Conservation (phyloP, 2,113 vertebrate genomes). For the Glaucomys volans region DNA sequence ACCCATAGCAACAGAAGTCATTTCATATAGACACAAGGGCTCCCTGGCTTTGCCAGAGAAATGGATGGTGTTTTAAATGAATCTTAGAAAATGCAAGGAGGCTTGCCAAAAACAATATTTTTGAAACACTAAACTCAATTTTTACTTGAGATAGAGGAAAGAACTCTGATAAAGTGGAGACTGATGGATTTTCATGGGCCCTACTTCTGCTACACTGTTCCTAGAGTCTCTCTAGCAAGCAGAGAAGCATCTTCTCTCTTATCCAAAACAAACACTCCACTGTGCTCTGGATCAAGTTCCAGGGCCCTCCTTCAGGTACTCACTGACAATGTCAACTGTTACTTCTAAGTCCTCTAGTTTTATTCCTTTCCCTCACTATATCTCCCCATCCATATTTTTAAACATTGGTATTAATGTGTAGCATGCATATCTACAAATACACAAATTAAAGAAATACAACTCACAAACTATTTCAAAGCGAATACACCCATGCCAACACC, state of each 20-base stretch:
- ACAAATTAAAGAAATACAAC: neutral
- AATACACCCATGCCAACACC: neutral
- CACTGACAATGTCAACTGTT: neutral
- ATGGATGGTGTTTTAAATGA: conserved; percentile 60
- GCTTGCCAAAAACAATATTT: conserved; percentile 65
- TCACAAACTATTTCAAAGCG: conserved; percentile 10
- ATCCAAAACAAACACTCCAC: neutral
- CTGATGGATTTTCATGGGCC: neutral
- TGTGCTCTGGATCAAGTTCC: neutral
- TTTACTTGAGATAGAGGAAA: conserved; percentile 66
- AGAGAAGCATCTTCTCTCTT: neutral
- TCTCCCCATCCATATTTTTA: neutral
- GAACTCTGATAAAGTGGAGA: conserved; percentile 48
- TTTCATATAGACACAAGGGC: conserved; percentile 62
- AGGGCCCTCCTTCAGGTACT: neutral
- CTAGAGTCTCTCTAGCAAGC: neutral
- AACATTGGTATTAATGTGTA: neutral
- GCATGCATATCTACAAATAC: neutral
- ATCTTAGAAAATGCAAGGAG: conserved; percentile 60
- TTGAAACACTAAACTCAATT: conserved; percentile 57
- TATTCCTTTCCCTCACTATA: neutral
- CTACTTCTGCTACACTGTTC: neutral
- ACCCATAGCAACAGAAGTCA: conserved; percentile 75
- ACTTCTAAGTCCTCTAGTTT: neutral
- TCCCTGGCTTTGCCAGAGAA: conserved; percentile 57